Evolutionary conservation across 1,140 invertebrate genomes (phyloP), one percentile per base, ranked within the genome.

Genomic region (Steinernema feltiae): DNA sequence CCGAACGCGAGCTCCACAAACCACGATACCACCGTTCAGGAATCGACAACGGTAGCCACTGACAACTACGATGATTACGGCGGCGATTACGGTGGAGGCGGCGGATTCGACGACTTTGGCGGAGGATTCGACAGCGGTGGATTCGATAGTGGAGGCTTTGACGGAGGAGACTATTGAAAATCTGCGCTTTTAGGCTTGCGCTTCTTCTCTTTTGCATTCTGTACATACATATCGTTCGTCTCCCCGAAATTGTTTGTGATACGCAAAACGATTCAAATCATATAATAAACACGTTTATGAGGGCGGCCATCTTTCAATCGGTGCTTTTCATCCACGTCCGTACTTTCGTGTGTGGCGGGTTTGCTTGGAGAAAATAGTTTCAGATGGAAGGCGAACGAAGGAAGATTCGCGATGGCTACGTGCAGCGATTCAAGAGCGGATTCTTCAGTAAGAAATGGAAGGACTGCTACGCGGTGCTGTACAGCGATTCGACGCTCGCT

Each of bases 401-500:
- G 12, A 71, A 71, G 70, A 32, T 71, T 27, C 30, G 35, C n/a
- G 70, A 71, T n/a, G 70, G 70, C 2, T 32, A 71, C n/a, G 3
- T 71, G 7, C 30, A 32, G 30, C 35, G 70, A 27, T 71, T 3
- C 3, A 71, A 71, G 70, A 41, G 15, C 70, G 70, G 70, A 15
- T 71, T 71, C 35, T 71, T 71, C 70, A 71, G 70, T 31, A 41
- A 41, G 35, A 71, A 71, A 24, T 71, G 30, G 30, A 71, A 71
- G 70, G 35, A 71, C n/a, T 32, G 35, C 70, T 71, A 71, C 24
- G 70, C 70, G 30, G 70, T 71, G 2, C 30, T 71, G 2, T 32
- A 18, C 12, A 32, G 30, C 24, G 70, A 71, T 41, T 71, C 70
- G 12, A 71, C 70, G 2, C 30, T 71, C n/a, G 7, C 30, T 7